Conservation (phyloP, 2,113 vertebrate species). For the Aspidoscelis tigris region DNA sequence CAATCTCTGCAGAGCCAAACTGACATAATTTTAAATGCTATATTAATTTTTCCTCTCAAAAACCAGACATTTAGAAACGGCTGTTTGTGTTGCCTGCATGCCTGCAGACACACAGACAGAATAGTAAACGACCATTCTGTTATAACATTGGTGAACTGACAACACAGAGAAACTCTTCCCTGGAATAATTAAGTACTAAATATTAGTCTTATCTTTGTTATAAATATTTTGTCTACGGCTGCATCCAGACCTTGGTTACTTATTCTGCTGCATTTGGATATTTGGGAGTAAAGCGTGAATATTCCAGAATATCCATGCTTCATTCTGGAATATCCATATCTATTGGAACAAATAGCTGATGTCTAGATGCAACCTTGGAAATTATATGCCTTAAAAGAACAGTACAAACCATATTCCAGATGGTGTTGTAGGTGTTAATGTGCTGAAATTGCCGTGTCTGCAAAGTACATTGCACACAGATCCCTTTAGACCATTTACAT, state of each 20-base stretch:
- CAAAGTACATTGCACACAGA: neutral
- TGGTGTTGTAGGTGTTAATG: neutral
- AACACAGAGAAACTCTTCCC: neutral
- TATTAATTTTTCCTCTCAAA: slow-evolving; percentile 39
- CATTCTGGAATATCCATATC: too few species aligned
- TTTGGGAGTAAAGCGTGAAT: too few species aligned
- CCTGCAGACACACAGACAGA: neutral
- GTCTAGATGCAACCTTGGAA: too few species aligned
- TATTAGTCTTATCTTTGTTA: neutral
- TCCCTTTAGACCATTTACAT: neutral
- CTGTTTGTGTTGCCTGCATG: neutral
- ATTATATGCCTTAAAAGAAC: neutral
- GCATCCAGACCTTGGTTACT: too few species aligned
- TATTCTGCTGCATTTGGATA: too few species aligned
- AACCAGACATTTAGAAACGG: neutral
- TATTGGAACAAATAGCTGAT: too few species aligned
- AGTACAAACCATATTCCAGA: neutral
- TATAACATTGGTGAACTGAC: neutral
- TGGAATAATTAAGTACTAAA: neutral
- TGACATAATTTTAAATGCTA: slow-evolving; percentile 52
- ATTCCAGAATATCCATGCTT: too few species aligned
- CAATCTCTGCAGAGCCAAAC: slow-evolving; percentile 65
- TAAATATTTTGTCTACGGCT: neutral
- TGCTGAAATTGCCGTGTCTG: neutral
- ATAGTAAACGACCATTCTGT: neutral